Base-by-base conservation (phyloP, 1,140 invertebrate genomes). In the Metopolophium dirhodum region DNA sequence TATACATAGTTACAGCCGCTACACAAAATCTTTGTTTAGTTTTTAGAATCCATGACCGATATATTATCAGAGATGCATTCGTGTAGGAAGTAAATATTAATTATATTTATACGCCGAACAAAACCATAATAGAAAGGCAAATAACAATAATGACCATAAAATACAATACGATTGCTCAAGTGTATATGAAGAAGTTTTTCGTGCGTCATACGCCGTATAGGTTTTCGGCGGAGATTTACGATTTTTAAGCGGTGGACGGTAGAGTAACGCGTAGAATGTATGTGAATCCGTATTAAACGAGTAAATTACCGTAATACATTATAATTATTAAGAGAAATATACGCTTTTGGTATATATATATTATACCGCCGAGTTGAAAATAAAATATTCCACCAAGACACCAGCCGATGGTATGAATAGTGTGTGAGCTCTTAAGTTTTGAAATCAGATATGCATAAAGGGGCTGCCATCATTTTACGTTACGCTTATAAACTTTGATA, bases 391-490 rank as follows among this genome's bases (percentile, higher is more conserved):
- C 30, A 37, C n/a, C n/a, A 77, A n/a, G 49, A 54, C 20, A 89
- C 35, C 35, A 54, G 49, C 49, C 87, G 7, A 54, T 51, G 22
- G 35, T 35, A 51, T 89, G 18, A 86, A 89, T 51, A 7, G 35
- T 37, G 35, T 54, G 49, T 54, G 88, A 41, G 88, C 35, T 89
- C 26, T 57, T 89, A 89, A 89, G 88, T 89, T 89, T 89, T 11
- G 1, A 57, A 37, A 89, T 89, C 35, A 54, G 88, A 57, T 57
- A 57, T 57, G 51, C 88, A 89, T 54, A 89, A 89, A 89, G 35
- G 88, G 51, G 49, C 57, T 54, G 88, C 35, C 51, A 57, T 77
- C 51, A 89, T 89, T 89, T 89, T 35, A 57, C 37, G 88, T 89
- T 22, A 20, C 26, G n/a, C 47, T 49, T 54, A 41, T 41, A 88